Percentiles rank a stretch among this genome's conserved stretches.
Evolutionary conservation across 2,113 vertebrate species (phyloP).

Genomic region (Myrmecobius fasciatus): DNA sequence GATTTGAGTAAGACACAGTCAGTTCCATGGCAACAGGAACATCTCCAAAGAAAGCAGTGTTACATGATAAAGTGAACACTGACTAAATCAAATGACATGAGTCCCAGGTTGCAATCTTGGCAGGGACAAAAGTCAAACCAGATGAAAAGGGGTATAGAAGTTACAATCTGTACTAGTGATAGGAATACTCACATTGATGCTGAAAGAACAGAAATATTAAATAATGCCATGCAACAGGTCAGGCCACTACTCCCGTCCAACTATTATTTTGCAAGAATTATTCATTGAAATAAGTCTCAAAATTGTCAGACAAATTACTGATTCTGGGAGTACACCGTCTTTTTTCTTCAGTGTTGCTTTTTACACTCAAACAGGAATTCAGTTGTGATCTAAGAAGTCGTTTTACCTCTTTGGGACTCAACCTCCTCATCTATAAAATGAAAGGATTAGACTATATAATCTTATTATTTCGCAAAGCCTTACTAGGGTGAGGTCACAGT

Average conservation of each 20-base stretch:
- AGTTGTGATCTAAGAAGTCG: not conserved
- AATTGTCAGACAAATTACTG: not conserved
- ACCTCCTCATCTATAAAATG: not conserved
- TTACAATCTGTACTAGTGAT: not conserved
- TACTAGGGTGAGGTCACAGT: not conserved
- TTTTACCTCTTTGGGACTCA: not conserved
- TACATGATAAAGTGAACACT: not conserved
- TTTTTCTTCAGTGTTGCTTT: not conserved
- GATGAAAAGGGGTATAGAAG: not conserved
- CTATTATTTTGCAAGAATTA: slow-evolving; percentile 55
- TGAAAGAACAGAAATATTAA: slow-evolving; percentile 59
- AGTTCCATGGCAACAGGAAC: not conserved
- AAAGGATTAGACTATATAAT: not conserved
- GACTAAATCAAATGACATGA: not conserved
- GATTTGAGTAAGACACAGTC: not conserved
- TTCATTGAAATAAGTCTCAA: slow-evolving; percentile 15
- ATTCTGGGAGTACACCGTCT: not conserved
- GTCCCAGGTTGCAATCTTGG: not conserved
- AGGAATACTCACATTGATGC: not conserved
- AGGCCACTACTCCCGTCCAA: slow-evolving; percentile 17
- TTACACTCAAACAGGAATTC: not conserved
- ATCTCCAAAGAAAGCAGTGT: not conserved
- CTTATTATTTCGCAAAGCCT: not conserved
- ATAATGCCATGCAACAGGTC: slow-evolving; percentile 23
- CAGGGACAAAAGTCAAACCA: not conserved